These are phyloP conservation scores for Lagopus leucura DNA, from an alignment of 2,113 vertebrate genomes.

Conservation along the genomic window DNA sequence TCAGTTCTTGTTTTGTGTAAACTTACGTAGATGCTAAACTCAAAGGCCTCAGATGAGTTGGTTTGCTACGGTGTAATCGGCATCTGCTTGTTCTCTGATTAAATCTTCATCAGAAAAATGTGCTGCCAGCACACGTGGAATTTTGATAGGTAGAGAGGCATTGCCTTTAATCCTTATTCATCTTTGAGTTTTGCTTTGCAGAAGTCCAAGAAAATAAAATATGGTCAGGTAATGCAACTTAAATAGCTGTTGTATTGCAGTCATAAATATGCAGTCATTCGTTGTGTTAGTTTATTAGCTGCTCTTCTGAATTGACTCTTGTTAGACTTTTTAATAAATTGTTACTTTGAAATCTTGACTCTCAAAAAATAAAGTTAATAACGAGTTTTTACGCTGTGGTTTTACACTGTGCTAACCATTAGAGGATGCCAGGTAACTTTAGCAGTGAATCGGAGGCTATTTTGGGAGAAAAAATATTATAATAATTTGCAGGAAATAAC, in stretches of 20 bases:
- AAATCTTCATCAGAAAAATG: not conserved
- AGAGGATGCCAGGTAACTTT: constrained; percentile 76
- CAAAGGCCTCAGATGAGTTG: not conserved
- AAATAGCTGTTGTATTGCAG: not conserved
- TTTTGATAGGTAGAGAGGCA: not conserved
- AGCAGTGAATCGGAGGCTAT: constrained; percentile 83
- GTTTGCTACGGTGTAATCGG: not conserved
- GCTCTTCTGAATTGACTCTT: not conserved
- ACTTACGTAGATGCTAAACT: not conserved
- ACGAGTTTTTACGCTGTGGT: constrained; percentile 45
- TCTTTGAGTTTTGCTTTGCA: not conserved
- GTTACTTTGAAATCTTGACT: constrained; percentile 24
- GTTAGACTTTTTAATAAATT: not conserved
- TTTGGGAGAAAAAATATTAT: constrained; percentile 82
- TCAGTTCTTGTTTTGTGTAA: not conserved
- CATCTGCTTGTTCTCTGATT: not conserved
- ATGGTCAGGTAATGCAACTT: not conserved
- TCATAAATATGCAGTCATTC: not conserved
- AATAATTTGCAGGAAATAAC: constrained; percentile 86
- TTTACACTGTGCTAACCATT: constrained; percentile 62
- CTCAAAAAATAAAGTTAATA: constrained; percentile 57
- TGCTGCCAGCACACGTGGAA: not conserved
- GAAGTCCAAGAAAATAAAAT: not conserved
- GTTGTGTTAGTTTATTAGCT: not conserved
- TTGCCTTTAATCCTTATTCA: not conserved